A percentile compares a stretch with the other conserved stretches of the same genome.
These are phyloP conservation scores for Cyrtodaria siliqua DNA, from an alignment of 2,888 invertebrate genomes.

Conservation along the genomic window DNA sequence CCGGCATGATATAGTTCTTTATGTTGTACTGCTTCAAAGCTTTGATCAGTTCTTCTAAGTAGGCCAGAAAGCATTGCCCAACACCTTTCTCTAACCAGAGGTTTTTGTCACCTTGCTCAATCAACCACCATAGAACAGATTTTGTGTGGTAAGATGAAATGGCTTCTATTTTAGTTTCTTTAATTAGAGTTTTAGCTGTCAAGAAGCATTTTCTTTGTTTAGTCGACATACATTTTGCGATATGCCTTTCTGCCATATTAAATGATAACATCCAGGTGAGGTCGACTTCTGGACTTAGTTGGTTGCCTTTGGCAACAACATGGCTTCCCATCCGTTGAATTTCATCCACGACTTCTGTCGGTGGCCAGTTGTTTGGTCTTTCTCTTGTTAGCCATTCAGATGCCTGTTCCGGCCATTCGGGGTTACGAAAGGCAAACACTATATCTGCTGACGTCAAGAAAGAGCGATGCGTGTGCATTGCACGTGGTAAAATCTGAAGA, in stretches of 20 bases:
- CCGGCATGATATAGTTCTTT: constrained; percentile 15
- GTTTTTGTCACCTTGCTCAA: constrained; percentile 9
- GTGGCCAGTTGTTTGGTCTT: constrained; percentile 19
- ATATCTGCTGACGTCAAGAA: constrained; percentile 18
- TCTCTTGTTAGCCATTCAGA: constrained; percentile 14
- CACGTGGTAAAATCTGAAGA: constrained; percentile 7
- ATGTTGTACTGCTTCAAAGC: not conserved
- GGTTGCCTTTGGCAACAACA: constrained; percentile 19
- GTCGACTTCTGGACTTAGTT: constrained; percentile 7
- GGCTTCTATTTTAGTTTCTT: constrained; percentile 6
- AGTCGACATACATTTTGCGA: constrained; percentile 14
- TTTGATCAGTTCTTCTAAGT: constrained; percentile 4
- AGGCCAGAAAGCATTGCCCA: constrained; percentile 2
- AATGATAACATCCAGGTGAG: constrained; percentile 27
- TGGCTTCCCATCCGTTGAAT: constrained; percentile 7
- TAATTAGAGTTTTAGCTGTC: constrained; percentile 11
- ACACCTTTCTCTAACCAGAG: constrained; percentile 2
- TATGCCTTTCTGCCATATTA: constrained; percentile 17
- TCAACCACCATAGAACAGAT: constrained; percentile 27
- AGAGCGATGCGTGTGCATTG: not conserved
- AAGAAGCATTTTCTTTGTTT: constrained; percentile 21
- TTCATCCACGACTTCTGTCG: constrained; percentile 5
- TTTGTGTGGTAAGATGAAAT: constrained; percentile 28
- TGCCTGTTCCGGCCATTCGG: constrained; percentile 9
- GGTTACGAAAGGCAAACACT: constrained; percentile 24